Evolutionary conservation across 92 coral and sea anemone species (phyloP).

Genomic region (Desmophyllum pertusum): DNA sequence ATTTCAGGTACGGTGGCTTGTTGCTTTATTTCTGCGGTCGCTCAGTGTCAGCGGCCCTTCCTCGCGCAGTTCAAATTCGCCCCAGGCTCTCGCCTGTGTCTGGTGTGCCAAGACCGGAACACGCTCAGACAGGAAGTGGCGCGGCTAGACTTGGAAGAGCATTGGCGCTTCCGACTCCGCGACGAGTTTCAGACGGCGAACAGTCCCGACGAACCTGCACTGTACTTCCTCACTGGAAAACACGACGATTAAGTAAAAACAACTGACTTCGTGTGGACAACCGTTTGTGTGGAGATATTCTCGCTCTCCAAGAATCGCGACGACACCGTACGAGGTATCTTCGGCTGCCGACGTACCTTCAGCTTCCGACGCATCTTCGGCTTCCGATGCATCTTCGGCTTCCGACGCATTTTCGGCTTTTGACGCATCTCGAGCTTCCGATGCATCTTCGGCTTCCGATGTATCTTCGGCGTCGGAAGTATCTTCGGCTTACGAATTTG

Average conservation of each 20-base stretch:
- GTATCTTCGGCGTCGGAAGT: neutral
- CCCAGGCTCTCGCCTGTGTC: constrained; percentile 92
- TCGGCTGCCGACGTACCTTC: neutral
- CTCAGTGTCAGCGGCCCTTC: constrained; percentile 77
- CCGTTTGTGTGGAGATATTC: neutral
- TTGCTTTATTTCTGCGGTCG: constrained; percentile 77
- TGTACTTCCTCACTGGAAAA: constrained; percentile 91
- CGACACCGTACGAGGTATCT: neutral
- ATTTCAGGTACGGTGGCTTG: constrained; percentile 82
- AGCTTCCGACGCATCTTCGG: neutral
- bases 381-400: neutral
- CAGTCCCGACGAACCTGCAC: constrained; percentile 86
- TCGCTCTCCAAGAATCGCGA: neutral
- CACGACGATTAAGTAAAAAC: constrained; percentile 57
- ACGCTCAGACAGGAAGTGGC: constrained; percentile 95
- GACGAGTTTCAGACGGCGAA: constrained; percentile 98
- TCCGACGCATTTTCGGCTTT: neutral
- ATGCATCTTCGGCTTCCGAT: neutral
- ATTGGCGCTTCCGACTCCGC: constrained; percentile 95
- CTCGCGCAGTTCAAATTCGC: constrained; percentile 87
- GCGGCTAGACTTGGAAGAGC: constrained; percentile 95
- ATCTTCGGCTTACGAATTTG: neutral
- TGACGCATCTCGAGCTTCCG: neutral
- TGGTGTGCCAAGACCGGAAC: constrained; percentile 95
- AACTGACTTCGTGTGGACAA: neutral